Evolutionary conservation across 2,888 invertebrate species (phyloP), one percentile per base, ranked within the genome.

Genomic region (Magallana nippona): DNA sequence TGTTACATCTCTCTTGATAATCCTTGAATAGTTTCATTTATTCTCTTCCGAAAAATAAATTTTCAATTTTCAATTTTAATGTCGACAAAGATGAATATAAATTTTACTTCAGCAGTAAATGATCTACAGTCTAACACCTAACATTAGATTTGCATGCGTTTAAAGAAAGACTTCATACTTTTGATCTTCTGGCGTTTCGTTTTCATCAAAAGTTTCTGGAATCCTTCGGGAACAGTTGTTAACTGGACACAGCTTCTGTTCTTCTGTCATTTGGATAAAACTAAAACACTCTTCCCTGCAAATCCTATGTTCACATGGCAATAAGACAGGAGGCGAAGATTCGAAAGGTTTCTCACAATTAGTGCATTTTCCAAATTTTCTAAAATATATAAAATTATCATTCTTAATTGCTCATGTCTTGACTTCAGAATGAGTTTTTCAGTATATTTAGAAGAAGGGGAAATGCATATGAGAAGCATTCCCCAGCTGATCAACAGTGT

Each of bases 1-100:
- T 56, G 58, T 86, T 86, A 32, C 86, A 87, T 58, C 85, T 78
- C 19, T 78, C 83, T 57, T 84, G 83, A 56, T 86, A 85, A 3
- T 84, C 78, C 10, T 79, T 78, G 19, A 84, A 81, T 10, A 63
- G 27, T 27, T 27, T 63, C 63, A 63, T 63, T 27, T 63, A 55
- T 44, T 82, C 82, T 62, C 15, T 82, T 80, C 56, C 17, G 63
- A 19, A 17, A 55, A 58, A 11, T 10, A 22, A 13, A 10, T 13
- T 63, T 63, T 27, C 62, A 22, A 10, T n/a, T n/a, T n/a, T n/a
- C n/a, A n/a, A n/a, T n/a, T n/a, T n/a, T n/a, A n/a, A n/a, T n/a
- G n/a, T n/a, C n/a, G n/a, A n/a, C n/a, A n/a, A n/a, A n/a, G n/a
- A n/a, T n/a, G n/a, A n/a, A n/a, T n/a, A n/a, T n/a, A n/a, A n/a